phyloP scores from a whole-genome alignment of 1,140 invertebrate species.

The Drosophila lacertosa region DNA sequence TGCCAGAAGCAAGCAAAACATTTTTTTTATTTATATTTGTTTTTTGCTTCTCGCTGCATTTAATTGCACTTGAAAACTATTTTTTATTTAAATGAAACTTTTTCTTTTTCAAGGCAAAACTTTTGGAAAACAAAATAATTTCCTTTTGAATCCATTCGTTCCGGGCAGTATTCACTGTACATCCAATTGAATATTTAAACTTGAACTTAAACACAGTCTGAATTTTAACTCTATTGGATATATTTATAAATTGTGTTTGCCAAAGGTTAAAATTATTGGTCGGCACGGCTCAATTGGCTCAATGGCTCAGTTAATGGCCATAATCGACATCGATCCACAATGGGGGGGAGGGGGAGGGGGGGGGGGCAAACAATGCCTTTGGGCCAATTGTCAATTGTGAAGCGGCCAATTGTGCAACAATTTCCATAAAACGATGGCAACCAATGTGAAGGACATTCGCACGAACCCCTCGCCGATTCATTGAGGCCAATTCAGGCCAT shows the following conservation, averaged over 20 bases:
- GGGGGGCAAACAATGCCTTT: constrained; percentile 22
- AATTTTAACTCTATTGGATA: not conserved
- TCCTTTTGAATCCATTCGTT: too few relatives aligned
- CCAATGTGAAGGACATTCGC: constrained; percentile 11
- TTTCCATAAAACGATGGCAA: constrained; percentile 24
- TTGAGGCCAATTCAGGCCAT: constrained; percentile 7
- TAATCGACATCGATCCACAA: constrained; percentile 57
- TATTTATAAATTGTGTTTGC: not conserved
- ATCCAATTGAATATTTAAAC: too few relatives aligned
- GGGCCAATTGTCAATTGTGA: constrained; percentile 12
- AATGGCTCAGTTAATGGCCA: constrained; percentile 49
- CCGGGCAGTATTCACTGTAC: too few relatives aligned
- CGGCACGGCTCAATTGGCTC: constrained; percentile 31
- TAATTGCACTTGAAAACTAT: too few relatives aligned
- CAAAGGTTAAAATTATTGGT: constrained; percentile 13
- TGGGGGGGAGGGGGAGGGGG: too few relatives aligned
- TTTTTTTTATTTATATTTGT: too few relatives aligned
- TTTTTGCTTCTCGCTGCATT: too few relatives aligned
- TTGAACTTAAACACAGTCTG: not conserved
- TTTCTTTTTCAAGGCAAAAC: too few relatives aligned
- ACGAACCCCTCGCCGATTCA: too few relatives aligned
- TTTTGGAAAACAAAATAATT: too few relatives aligned
- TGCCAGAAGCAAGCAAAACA: too few relatives aligned
- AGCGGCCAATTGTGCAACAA: constrained; percentile 33
- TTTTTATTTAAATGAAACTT: too few relatives aligned